Base-by-base conservation (phyloP, 2,888 invertebrate species). In the Ennomos fuscantarius region DNA sequence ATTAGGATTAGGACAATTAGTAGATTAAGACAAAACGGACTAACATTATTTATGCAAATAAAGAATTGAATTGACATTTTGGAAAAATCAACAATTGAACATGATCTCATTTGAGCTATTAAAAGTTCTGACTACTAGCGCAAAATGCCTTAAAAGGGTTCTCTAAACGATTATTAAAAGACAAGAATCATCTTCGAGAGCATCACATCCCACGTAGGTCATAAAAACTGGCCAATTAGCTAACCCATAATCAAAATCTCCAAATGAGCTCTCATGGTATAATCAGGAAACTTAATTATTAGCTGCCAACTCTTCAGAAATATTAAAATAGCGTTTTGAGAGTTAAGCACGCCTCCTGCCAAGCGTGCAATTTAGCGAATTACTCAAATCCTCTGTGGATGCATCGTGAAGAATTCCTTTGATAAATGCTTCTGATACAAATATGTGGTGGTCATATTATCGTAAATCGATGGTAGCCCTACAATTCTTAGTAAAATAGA, bases 161-260 rank as follows among this genome's bases (percentile, higher is more conserved):
- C 24, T 42, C n/a, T 46, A 34, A 47, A 37, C 9, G 31, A 24
- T 24, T 31, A 34, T 35, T 44, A 53, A 48, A 47, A 52, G 41
- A n/a, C 10, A 46, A 36, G 37, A 34, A 31, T 31, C 45, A 42
- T 47, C 31, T 50, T 50, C 44, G n/a, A 43, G 15, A 41, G 32
- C 36, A 42, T 50, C 9, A n/a, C 49, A 15, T 40, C n/a, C 12
- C 11, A 47, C 53, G 62, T 57, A 44, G 53, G 58, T 39, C 53
- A 31, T 13, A 34, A 13, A 55, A 52, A 34, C 36, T 10, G 37
- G 34, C 45, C 43, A 57, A 58, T 58, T 58, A 58, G 48, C 47
- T 33, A 49, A 57, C 42, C 57, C 35, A 58, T 58, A 42, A 53
- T 53, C 51, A 52, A 56, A n/a, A n/a, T 10, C 34, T 15, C 39